Base-by-base conservation (phyloP, 2,797 vertebrate species). In the Morus bassanus region DNA sequence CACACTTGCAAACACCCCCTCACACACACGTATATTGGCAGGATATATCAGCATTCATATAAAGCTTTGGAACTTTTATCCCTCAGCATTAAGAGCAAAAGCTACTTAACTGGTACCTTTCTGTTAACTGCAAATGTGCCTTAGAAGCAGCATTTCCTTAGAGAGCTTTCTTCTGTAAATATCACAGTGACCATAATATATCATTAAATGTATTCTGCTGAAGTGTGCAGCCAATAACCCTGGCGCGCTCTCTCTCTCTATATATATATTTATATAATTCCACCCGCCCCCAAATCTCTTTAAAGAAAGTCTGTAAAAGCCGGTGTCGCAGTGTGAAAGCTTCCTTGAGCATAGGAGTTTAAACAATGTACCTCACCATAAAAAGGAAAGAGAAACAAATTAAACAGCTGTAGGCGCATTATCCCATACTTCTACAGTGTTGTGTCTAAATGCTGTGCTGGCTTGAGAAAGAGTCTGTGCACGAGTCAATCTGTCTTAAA, bases 381-480 rank as follows among this genome's bases (percentile, higher is more conserved):
- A 96, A 98, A 97, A 97, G 81, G 91, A 97, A 96, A 94, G 78
- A 97, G 95, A 96, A 97, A 97, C 88, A 97, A 96, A 97, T 88
- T n/a, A 95, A 95, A 96, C 80, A 95, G 97, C 97, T 98, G 98
- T 98, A 99, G 98, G 98, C 98, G 99, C 98, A 97, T 98, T 97
- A 98, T 98, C 98, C 98, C 97, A 92, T 75, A 98, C 98, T 98
- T 99, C 99, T 99, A 99, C 99, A 99, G 99, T 99, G 99, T 99
- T 99, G 99, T 99, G 99, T 99, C 99, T 99, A 99, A 98, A 98
- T 99, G 98, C 99, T 99, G 99, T 99, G 99, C 99, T 99, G 99
- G 98, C 97, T 97, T 98, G 98, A 98, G 96, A 97, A 96, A 95
- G 95, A 98, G 97, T 98, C 94, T 98, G 85, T 97, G 98, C 94